These are phyloP conservation scores for Chaenocephalus aceratus DNA, from an alignment of 2,113 vertebrate genomes.

Conservation along the genomic window DNA sequence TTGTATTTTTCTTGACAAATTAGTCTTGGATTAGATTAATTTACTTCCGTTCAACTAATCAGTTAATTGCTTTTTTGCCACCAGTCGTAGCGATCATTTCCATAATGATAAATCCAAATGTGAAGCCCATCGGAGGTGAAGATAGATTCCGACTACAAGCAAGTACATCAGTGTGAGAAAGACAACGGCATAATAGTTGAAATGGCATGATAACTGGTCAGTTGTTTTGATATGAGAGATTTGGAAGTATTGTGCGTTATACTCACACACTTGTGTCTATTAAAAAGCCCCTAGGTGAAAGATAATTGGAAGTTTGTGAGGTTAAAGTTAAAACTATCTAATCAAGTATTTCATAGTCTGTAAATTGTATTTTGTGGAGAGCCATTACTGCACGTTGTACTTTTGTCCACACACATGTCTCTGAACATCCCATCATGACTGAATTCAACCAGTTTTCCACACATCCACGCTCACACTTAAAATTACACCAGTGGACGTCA, in stretches of 20 bases:
- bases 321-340: not conserved
- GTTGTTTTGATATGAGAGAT: not conserved
- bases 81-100: not conserved
- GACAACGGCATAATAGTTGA: not conserved
- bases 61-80: not conserved
- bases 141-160: not conserved
- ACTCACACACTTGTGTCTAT: too few relatives aligned
- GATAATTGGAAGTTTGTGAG: not conserved
- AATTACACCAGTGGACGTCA: constrained; percentile 35
- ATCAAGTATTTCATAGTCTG: constrained; percentile 26
- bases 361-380: constrained; percentile 44
- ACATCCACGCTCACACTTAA: not conserved
- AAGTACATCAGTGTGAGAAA: not conserved
- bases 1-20: not conserved
- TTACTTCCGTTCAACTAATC: too few relatives aligned
- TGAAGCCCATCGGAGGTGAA: not conserved
- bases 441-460: constrained; percentile 18
- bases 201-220: not conserved
- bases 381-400: not conserved
- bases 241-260: not conserved
- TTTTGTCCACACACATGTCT: not conserved
- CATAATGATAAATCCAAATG: not conserved
- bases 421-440: constrained; percentile 47
- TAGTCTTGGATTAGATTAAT: not conserved
- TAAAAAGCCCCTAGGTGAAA: too few relatives aligned